Percentiles rank a stretch among this genome's conserved stretches.
Evolutionary conservation across 2,113 vertebrate genomes (phyloP).

Genomic region (Acanthochromis polyacanthus): DNA sequence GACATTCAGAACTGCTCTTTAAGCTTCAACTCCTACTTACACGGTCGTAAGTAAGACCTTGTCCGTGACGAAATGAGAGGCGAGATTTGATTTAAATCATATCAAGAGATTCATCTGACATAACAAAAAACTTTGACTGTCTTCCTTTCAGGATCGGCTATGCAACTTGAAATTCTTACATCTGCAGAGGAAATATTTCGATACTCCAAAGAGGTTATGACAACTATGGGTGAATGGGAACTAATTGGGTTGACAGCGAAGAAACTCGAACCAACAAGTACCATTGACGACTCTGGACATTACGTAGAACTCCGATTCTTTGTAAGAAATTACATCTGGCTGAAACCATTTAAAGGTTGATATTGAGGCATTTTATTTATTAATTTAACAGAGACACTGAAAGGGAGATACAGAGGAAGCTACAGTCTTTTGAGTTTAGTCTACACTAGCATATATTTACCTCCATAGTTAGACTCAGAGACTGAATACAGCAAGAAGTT

Average conservation of each 20-base stretch:
- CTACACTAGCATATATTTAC: neutral
- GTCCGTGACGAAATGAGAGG: neutral
- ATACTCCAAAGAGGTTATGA: conserved; percentile 28
- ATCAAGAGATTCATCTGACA: neutral
- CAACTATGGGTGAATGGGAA: conserved; percentile 82
- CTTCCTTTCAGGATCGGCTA: neutral
- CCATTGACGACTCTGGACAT: fast-evolving
- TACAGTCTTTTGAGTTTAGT: neutral
- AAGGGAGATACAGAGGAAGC: neutral
- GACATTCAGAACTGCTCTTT: conserved; percentile 69
- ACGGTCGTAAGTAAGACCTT: conserved; percentile 23
- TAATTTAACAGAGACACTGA: neutral
- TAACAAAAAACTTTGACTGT: neutral
- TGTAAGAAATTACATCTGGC: conserved; percentile 20
- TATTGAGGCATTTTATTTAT: neutral
- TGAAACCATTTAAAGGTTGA: neutral
- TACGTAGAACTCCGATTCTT: conserved; percentile 54
- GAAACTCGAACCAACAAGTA: neutral
- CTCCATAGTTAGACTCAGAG: too few species aligned
- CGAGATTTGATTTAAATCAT: fast-evolving
- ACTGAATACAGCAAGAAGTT: neutral
- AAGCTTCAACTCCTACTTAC: conserved; percentile 60
- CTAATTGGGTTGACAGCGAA: conserved; percentile 58
- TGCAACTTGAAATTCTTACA: fast-evolving
- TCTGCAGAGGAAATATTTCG: neutral